phyloP scores from a whole-genome alignment of 1,140 invertebrate genomes.

The Aphelenchoides fujianensis region DNA sequence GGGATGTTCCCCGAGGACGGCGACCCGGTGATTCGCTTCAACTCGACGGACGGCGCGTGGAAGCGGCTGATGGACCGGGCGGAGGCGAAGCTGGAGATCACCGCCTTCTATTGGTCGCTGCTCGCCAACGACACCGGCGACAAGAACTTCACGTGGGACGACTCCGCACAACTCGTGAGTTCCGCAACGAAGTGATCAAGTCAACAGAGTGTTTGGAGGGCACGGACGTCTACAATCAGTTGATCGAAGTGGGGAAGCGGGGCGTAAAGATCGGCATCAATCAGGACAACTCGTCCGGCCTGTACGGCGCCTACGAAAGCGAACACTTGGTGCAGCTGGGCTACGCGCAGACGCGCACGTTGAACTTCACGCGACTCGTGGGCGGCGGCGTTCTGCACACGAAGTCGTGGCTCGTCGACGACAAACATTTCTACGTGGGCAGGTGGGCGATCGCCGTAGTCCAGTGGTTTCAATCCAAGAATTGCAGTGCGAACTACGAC shows the following conservation, averaged over 20 bases:
- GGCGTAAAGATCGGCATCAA: constrained; percentile 24
- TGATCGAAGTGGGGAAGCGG: constrained; percentile 21
- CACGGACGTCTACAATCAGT: constrained; percentile 7
- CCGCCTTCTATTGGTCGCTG: constrained; percentile 32
- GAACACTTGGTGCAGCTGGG: background rate
- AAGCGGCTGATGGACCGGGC: constrained; percentile 21
- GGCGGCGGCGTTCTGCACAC: constrained; percentile 36
- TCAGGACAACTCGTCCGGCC: constrained; percentile 11
- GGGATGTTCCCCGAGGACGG: constrained; percentile 30
- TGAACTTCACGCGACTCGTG: constrained; percentile 28
- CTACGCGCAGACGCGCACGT: constrained; percentile 24
- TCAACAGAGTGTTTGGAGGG: constrained; percentile 9
- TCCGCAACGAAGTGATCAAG: constrained; percentile 7
- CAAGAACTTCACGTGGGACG: constrained; percentile 3
- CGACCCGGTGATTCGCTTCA: background rate
- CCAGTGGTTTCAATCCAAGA: background rate
- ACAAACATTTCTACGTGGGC: constrained; percentile 33
- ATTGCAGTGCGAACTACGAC: constrained; percentile 30
- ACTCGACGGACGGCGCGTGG: constrained; percentile 25
- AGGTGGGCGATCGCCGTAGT: no score
- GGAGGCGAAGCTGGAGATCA: constrained; percentile 28
- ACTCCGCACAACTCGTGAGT: constrained; percentile 14
- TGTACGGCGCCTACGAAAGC: constrained; percentile 12
- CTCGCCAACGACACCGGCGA: constrained; percentile 35
- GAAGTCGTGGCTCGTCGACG: constrained; percentile 30